A percentile compares a stretch with the other conserved stretches of the same genome.
phyloP scores from a whole-genome alignment of 2,888 invertebrate species.

The Cephus sareptanus region DNA sequence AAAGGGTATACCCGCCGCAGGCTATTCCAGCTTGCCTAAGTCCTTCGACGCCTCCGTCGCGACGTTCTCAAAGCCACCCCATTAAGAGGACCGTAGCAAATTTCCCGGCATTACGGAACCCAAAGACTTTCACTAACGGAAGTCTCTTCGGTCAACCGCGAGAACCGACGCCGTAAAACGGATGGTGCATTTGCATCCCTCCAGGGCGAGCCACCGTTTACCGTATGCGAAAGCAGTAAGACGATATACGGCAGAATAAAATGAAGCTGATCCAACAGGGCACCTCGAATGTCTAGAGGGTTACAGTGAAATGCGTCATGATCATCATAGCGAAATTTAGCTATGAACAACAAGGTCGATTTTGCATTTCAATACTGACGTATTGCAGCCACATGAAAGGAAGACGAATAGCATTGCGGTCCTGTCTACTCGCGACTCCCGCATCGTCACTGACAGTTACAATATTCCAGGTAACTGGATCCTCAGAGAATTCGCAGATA shows the following conservation, averaged over 20 bases:
- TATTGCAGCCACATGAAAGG: slow-evolving; percentile 33
- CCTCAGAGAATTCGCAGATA: slow-evolving; percentile 44
- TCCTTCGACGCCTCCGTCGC: background rate
- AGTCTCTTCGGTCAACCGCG: background rate
- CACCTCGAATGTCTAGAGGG: background rate
- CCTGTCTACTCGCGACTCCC: slow-evolving; percentile 11
- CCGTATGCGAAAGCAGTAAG: background rate
- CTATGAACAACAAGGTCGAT: background rate
- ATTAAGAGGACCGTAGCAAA: background rate
- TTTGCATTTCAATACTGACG: background rate
- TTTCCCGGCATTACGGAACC: background rate
- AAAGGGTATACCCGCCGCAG: background rate
- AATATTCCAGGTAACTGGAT: slow-evolving; percentile 42
- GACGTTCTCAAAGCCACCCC: background rate
- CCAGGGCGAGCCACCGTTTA: background rate
- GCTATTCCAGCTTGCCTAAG: background rate
- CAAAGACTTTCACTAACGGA: background rate
- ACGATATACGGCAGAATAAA: background rate
- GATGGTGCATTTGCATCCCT: background rate
- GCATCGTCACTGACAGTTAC: slow-evolving; percentile 40
- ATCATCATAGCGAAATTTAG: slow-evolving; percentile 10
- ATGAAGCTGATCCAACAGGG: background rate
- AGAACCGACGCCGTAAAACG: background rate
- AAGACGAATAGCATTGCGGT: slow-evolving; percentile 48
- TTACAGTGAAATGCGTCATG: background rate